Evolutionary conservation across 2,888 invertebrate species (phyloP).

Genomic region (Stegana nigrithorax): DNA sequence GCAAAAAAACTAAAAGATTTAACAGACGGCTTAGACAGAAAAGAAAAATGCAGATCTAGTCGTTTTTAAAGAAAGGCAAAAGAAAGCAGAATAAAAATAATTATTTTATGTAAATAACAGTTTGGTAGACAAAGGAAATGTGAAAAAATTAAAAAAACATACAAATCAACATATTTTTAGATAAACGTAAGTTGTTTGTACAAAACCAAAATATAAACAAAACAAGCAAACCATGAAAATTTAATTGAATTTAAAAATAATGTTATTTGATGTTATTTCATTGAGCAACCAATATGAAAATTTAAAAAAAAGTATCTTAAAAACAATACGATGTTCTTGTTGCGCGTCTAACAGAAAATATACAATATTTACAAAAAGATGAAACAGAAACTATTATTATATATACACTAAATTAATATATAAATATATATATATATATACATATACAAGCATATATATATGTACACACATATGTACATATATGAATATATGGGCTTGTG

Average conservation of each 20-base stretch:
- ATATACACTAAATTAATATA: neutral
- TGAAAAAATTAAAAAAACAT: no score
- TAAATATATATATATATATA: constrained; percentile 24
- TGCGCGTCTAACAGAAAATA: neutral
- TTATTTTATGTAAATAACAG: no score
- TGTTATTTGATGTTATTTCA: neutral
- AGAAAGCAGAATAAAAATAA: no score
- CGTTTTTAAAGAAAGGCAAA: no score
- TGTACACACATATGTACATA: constrained; percentile 1
- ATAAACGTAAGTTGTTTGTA: constrained; percentile 54
- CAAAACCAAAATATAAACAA: constrained; percentile 15
- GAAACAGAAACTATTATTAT: neutral
- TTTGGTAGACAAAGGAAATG: no score
- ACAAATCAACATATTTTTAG: constrained; percentile 51
- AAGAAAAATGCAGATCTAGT: no score
- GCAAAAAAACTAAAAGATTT: constrained; percentile 9
- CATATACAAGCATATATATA: neutral
- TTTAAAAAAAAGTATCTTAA: no score
- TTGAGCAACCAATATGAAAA: constrained; percentile 14
- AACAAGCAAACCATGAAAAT: neutral
- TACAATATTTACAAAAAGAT: neutral
- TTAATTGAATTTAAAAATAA: neutral
- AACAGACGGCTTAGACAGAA: neutral
- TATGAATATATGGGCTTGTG: neutral
- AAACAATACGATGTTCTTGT: no score